These are phyloP conservation scores for Barbus barbus DNA, from an alignment of 2,113 vertebrate genomes.

Conservation along the genomic window DNA sequence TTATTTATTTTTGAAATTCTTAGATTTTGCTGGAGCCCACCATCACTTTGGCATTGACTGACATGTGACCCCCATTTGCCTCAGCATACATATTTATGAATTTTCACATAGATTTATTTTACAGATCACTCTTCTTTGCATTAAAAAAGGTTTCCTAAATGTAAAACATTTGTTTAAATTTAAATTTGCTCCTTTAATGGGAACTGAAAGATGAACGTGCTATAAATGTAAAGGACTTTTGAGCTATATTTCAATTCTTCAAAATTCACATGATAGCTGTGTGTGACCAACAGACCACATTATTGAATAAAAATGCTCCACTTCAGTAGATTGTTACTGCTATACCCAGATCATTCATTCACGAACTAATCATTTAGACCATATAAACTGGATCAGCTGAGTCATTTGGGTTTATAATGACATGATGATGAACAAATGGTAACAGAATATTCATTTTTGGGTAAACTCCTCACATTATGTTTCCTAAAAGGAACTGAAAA, in stretches of 20 bases:
- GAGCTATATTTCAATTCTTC: not conserved
- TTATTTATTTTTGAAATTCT: not conserved
- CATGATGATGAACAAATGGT: not conserved
- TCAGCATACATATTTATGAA: conserved; percentile 23
- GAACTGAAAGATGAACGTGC: not conserved
- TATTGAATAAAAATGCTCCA: not conserved
- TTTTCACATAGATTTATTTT: conserved; percentile 3
- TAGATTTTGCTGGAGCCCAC: not conserved
- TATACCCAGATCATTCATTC: not conserved
- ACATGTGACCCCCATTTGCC: conserved; percentile 2
- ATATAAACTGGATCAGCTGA: too few species aligned
- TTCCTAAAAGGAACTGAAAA: not conserved
- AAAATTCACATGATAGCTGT: not conserved
- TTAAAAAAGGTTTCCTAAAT: not conserved
- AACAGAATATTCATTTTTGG: not conserved
- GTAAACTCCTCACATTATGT: not conserved
- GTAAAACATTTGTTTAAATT: not conserved
- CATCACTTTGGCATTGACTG: not conserved
- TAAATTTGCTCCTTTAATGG: not conserved
- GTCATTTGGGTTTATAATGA: too few species aligned
- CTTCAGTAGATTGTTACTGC: not conserved
- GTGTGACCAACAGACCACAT: not conserved
- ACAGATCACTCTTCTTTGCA: conserved; percentile 7
- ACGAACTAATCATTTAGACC: too few species aligned
- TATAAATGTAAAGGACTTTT: not conserved